Evolutionary conservation across 2,797 vertebrate species (phyloP), one percentile per base, ranked within the genome.

Genomic region (Perodicticus potto): DNA sequence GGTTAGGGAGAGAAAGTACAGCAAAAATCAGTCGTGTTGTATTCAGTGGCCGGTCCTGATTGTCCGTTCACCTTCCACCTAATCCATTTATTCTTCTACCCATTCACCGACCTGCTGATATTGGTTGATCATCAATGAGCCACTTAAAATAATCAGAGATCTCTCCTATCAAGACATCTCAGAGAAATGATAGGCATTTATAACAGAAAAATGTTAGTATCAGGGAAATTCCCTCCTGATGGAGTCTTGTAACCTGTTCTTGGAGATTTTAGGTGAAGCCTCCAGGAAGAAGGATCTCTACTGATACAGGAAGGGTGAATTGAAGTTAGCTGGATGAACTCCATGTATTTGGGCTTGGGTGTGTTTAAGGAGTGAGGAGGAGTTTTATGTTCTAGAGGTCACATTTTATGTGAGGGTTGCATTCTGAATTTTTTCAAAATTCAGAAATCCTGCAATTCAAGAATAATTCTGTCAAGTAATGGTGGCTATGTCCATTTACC

Each of bases 401-500:
- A 78, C 40, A 83, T 86, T 85, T 92, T 84, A 57, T 80, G 59
- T 76, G 40, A 65, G 27, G 27, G 32, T 55, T 95, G 55, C 89
- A 65, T 95, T 86, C 82, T 67, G 22, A 92, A 53, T 13, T 93
- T 67, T 40, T 73, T 89, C n/a, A 22, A 70, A 61, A 87, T 87
- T 92, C 72, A 65, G 16, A 89, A 82, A 12, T 45, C 45, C 37
- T 2, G 25, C 59, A 78, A 81, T 61, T 94, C 49, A 85, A 87
- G 76, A 93, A 65, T 55, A 72, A 89, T 70, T 32, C 34, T 80
- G 17, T 86, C 63, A 22, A 76, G 91, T 91, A 7, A 53, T 43
- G 74, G 53, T 91, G 59, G 91, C 7, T 91, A 25, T 81, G 95
- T 96, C 76, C 7, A 8, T 95, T 96, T 77, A 83, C 45, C 37